A percentile compares a stretch with the other conserved stretches of the same genome.
phyloP scores from a whole-genome alignment of 2,888 invertebrate genomes.

The Parascotia fuliginaria region DNA sequence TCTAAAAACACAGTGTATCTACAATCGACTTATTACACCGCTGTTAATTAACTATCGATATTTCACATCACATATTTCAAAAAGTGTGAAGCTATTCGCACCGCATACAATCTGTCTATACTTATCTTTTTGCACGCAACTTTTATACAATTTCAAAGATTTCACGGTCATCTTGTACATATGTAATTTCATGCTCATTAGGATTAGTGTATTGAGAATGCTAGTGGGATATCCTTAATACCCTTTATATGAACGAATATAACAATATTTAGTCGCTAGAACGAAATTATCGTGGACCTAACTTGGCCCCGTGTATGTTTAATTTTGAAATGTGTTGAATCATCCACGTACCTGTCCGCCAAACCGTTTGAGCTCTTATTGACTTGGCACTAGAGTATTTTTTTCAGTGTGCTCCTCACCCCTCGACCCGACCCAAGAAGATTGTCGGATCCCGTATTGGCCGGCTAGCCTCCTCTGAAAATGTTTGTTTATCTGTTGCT shows the following conservation, averaged over 20 bases:
- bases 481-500: constrained; percentile 78
- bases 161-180: constrained; percentile 51
- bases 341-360: constrained; percentile 66
- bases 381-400: constrained; percentile 85
- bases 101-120: constrained; percentile 21
- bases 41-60: constrained; percentile 8
- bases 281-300: constrained; percentile 30
- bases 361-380: constrained; percentile 79
- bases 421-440: constrained; percentile 86
- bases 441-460: constrained; percentile 76
- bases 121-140: constrained; percentile 40
- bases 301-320: constrained; percentile 50
- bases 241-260: constrained; percentile 48
- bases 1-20: constrained; percentile 17
- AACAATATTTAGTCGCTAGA: constrained; percentile 47
- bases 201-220: constrained; percentile 83
- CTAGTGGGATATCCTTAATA: constrained; percentile 74
- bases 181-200: constrained; percentile 83
- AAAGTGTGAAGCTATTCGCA: constrained; percentile 34
- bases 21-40: constrained; percentile 19
- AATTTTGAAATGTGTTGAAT: constrained; percentile 41
- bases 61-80: constrained; percentile 25
- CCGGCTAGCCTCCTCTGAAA: constrained; percentile 86
- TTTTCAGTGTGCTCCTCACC: constrained; percentile 86
- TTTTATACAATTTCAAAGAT: constrained; percentile 17